Base-by-base conservation (phyloP, 2,797 vertebrate genomes). In the Ctenosaura bakeri region DNA sequence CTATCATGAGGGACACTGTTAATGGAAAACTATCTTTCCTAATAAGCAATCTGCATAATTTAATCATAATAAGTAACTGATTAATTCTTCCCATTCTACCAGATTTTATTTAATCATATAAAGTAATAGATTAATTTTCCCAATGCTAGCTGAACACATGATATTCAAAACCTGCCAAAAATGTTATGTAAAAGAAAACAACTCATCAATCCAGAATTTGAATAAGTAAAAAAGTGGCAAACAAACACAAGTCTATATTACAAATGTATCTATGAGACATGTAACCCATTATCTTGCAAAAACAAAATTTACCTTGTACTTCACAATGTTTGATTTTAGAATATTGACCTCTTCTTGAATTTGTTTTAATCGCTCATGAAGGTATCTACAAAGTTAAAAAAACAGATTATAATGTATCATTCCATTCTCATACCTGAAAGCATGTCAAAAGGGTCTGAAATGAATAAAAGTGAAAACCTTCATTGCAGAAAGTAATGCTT, bases 261-360 rank as follows among this genome's bases (percentile, higher is more conserved):
- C n/a, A 56, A 81, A 71, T 32, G 1, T 35, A 80, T 38, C 89
- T 87, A 7, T 82, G 77, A 0, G 1, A 91, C 88, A 74, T 46
- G 42, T 13, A 69, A 32, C 85, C 92, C 35, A 80, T 78, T 20
- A 81, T n/a, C 86, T 12, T 64, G 26, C 74, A 78, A 91, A 56
- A 91, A 35, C 26, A 52, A 88, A 90, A 81, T 90, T 91, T 96
- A 99, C 99, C 98, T 99, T 99, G 94, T 99, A 99, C 95, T 99
- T 99, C 93, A 98, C 96, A 89, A 99, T 97, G 94, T 98, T 99
- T 54, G 97, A 97, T 97, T 99, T 99, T 82, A 99, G 98, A 94
- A 99, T 97, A 95, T 96, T 98, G 92, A 98, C 97, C 94, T 99
- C 99, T 88, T 99, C 99, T 73, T 99, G 98, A 90, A 99, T 98